A percentile compares a stretch with the other conserved stretches of the same genome.
phyloP scores from a whole-genome alignment of 2,113 vertebrate species.

The Arenaria interpres region DNA sequence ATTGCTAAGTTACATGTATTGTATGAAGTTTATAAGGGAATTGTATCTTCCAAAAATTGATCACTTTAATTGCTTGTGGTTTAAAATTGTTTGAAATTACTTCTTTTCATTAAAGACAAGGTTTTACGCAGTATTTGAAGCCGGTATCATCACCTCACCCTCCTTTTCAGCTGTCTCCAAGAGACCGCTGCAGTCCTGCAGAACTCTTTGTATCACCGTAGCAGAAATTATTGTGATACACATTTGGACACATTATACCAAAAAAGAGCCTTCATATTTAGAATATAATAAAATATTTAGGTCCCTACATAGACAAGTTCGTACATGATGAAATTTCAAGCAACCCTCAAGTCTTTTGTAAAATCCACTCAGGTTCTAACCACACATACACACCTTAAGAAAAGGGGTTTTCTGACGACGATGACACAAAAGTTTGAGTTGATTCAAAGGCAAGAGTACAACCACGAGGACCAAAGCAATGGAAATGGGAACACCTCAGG shows the following conservation, averaged over 20 bases:
- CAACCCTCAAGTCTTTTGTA: accelerated
- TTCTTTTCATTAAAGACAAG: not conserved
- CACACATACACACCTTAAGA: not conserved
- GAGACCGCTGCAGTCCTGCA: not conserved
- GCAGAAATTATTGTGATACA: no score
- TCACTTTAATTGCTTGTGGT: not conserved
- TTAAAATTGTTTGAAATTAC: not conserved
- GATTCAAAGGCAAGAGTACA: not conserved
- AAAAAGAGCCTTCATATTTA: not conserved
- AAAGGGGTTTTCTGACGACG: not conserved
- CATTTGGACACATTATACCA: accelerated
- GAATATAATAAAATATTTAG: not conserved
- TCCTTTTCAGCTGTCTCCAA: not conserved
- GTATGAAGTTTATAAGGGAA: not conserved
- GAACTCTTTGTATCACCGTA: not conserved
- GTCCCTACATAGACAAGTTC: not conserved
- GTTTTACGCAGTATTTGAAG: not conserved
- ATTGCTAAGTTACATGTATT: not conserved
- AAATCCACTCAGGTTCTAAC: not conserved
- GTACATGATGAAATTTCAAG: not conserved
- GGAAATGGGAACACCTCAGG: not conserved
- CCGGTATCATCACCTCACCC: not conserved
- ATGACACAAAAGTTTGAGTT: not conserved
- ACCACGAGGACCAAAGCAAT: accelerated
- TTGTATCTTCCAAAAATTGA: not conserved